Evolutionary conservation across 1,140 invertebrate species (phyloP), one percentile per base, ranked within the genome.

Genomic region (Bombus vancouverensis): DNA sequence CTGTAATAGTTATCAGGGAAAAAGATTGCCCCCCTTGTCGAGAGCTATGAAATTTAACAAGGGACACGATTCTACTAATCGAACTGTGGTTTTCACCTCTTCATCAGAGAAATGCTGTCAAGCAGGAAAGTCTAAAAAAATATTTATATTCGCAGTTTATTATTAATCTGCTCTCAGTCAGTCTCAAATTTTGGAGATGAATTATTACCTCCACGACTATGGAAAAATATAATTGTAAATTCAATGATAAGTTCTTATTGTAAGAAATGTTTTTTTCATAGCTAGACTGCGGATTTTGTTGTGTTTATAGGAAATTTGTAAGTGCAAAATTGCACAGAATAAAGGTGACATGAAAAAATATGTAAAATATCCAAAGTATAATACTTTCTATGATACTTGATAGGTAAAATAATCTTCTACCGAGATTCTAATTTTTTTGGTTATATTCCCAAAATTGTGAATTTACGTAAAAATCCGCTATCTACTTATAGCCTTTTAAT

Each of bases 161-260:
- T 68, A 34, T 25, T 42, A 73, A 37, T 73, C 39, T 42, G 13
- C 39, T 42, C 28, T 73, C 39, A 39, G 37, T 72, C 70, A 73
- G 71, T 73, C 71, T 73, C 71, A 73, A 73, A 44, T 73, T 73
- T 18, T 9, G 39, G 15, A 44, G 71, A 42, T 28, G 39, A 18
- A 42, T 18, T n/a, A 71, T 71, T n/a, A 18, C 15, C 39, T 42
- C 59, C 59, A 13, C 34, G 37, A 37, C 28, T 73, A 42, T 42
- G 25, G n/a, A 73, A 73, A 73, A 42, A 73, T 42, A 42, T 73
- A 39, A 37, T 73, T 32, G n/a, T n/a, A 73, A 42, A 72, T 42
- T 72, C 42, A n/a, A 44, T 28, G 34, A 39, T 28, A 39, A 28
- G 25, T 68, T 25, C 37, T 71, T 39, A 71, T 13, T 25, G 10